Percentiles rank a stretch among this genome's conserved stretches.
phyloP scores from a whole-genome alignment of 2,113 vertebrate genomes.

The Passer domesticus region DNA sequence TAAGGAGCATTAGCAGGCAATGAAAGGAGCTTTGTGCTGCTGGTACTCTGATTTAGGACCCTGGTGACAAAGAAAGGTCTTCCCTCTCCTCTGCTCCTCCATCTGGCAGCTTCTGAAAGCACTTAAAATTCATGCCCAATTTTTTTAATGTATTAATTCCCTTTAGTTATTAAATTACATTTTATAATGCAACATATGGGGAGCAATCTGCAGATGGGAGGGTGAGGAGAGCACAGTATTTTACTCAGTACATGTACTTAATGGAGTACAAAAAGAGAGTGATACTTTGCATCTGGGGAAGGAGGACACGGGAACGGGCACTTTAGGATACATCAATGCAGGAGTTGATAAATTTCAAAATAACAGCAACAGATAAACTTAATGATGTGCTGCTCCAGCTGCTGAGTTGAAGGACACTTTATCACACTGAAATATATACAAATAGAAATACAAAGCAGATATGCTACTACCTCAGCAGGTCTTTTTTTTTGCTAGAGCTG shows the following conservation, averaged over 20 bases:
- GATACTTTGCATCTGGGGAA: constrained; percentile 12
- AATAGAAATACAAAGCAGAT: not conserved
- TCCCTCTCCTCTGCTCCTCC: not conserved
- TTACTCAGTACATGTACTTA: not conserved
- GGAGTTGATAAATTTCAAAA: not conserved
- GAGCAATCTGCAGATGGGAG: constrained; percentile 27
- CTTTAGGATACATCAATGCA: not conserved
- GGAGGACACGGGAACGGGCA: not conserved
- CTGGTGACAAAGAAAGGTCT: not conserved
- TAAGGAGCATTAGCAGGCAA: not conserved
- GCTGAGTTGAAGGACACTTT: not conserved
- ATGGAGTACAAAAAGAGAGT: not conserved
- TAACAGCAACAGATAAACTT: not conserved
- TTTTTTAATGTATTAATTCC: constrained; percentile 29
- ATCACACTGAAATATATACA: not conserved
- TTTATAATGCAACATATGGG: constrained; percentile 30
- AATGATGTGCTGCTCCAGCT: not conserved
- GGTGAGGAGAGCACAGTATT: constrained; percentile 11
- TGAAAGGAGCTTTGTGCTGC: not conserved
- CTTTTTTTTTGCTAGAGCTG: not conserved
- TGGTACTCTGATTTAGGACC: not conserved
- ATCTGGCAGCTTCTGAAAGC: constrained; percentile 20
- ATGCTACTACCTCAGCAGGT: not conserved
- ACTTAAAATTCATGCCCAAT: constrained; percentile 4
- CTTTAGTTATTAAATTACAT: constrained; percentile 6